Base-by-base conservation (phyloP, 2,113 vertebrate species). In the Naja naja region DNA sequence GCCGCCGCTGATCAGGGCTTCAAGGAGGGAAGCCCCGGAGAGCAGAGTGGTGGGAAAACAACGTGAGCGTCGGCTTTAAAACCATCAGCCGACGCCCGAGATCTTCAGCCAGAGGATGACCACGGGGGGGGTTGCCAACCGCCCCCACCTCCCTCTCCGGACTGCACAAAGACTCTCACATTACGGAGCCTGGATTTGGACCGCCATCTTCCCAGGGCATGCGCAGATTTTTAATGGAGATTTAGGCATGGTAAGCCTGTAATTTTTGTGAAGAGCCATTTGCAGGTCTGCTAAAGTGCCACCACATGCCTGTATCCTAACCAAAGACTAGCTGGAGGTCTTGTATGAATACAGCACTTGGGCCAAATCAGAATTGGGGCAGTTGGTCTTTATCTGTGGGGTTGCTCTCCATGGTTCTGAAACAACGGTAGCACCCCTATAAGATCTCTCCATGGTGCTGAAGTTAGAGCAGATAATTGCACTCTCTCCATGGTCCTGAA, bases 361-460 rank as follows among this genome's bases (percentile, higher is more conserved):
- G 3, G 3, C 1, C 34, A 81, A 81, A 43, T 81, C 34, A 81
- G 74, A 81, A 3, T 22, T 43, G 39, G 74, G 34, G 18, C 74
- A 43, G 34, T 43, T 43, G 7, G 7, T 43, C 18, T 81, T 81
- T 22, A 39, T 43, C 18, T 81, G 8, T 43, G 74, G 34, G 4
- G 74, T 43, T 22, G 34, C 74, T 81, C 34, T 81, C 74, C 74
- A 8, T 81, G 74, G 74, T 81, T 0, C 34, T 81, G 34, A 81
- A 81, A 43, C 74, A 8, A 22, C 0, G 7, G 34, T 3, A 9
- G 1, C 0, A 2, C n/a, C 12, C 64, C 6, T 2, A 1, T 20
- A 9, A 43, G 74, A 43, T 81, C 74, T 81, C 34, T 81, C 74
- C 34, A 22, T 81, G 34, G 34, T 81, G 74, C 74, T 81, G 18